Percentiles rank a stretch among this genome's conserved stretches.
Evolutionary conservation across 2,888 invertebrate species (phyloP).

Genomic region (Drosophila rubida): DNA sequence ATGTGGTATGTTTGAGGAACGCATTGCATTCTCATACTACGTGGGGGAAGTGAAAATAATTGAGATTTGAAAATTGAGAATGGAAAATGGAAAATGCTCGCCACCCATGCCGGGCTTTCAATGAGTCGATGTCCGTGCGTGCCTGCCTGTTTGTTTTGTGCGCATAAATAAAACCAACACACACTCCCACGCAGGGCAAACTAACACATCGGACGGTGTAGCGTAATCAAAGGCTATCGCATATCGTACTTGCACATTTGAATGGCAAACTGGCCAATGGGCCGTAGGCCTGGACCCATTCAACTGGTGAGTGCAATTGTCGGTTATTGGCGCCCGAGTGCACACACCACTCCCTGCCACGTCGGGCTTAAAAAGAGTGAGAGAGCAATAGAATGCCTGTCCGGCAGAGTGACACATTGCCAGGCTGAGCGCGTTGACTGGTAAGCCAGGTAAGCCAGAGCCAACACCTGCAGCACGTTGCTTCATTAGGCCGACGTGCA

Average conservation of each 20-base stretch:
- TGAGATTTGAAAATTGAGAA: conserved; percentile 29
- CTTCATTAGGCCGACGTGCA: conserved; percentile 58
- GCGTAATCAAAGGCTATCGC: conserved; percentile 71
- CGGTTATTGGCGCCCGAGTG: conserved; percentile 54
- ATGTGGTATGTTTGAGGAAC: conserved; percentile 28
- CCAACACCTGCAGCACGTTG: conserved; percentile 36
- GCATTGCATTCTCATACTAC: conserved; percentile 15
- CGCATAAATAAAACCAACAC: conserved; percentile 68
- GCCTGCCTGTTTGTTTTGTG: conserved; percentile 60
- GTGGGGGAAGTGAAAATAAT: conserved; percentile 34
- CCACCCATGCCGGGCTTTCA: background rate
- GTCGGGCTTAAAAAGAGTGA: no score
- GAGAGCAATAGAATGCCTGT: background rate
- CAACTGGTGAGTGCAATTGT: conserved; percentile 71
- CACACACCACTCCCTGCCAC: conserved; percentile 37
- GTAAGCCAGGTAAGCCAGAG: conserved; percentile 13
- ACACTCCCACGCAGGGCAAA: conserved; percentile 22
- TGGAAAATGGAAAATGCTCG: conserved; percentile 19
- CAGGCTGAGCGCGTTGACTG: conserved; percentile 13
- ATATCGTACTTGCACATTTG: conserved; percentile 42
- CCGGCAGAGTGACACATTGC: conserved; percentile 38
- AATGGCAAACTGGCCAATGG: conserved; percentile 30
- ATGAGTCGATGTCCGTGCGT: conserved; percentile 39
- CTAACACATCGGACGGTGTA: conserved; percentile 14
- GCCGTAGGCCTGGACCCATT: conserved; percentile 39